These are phyloP conservation scores for Cheirogaleus medius DNA, from an alignment of 2,113 vertebrate species.

Conservation along the genomic window DNA sequence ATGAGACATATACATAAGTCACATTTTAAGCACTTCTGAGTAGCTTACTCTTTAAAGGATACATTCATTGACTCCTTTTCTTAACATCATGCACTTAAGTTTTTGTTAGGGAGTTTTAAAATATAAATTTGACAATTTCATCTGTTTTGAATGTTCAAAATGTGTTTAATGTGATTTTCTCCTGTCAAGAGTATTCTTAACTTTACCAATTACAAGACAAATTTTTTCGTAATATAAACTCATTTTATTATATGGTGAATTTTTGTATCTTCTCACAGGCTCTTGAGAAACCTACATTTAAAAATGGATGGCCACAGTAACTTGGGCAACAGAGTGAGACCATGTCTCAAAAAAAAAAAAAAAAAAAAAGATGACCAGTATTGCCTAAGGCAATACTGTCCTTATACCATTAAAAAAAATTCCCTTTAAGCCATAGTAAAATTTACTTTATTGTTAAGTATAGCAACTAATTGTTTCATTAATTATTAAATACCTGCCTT, in stretches of 20 bases:
- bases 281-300: background rate
- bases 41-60: background rate
- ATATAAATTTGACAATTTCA: background rate
- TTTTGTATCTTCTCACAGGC: background rate
- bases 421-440: background rate
- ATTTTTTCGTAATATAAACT: background rate
- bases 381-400: background rate
- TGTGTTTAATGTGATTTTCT: slow-evolving; percentile 22
- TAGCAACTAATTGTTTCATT: background rate
- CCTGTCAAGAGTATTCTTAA: background rate
- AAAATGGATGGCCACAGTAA: background rate
- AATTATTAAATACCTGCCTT: background rate
- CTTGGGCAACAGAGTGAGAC: too few species aligned
- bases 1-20: background rate
- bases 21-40: background rate
- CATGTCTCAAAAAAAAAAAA: too few species aligned
- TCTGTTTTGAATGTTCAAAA: background rate
- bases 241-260: background rate
- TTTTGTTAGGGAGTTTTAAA: slow-evolving; percentile 8
- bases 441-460: slow-evolving; percentile 17
- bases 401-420: background rate
- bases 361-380: background rate
- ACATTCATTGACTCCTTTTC: background rate
- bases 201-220: background rate
- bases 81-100: background rate